phyloP scores from a whole-genome alignment of 2,888 invertebrate species.

The Seladonia tumulorum region DNA sequence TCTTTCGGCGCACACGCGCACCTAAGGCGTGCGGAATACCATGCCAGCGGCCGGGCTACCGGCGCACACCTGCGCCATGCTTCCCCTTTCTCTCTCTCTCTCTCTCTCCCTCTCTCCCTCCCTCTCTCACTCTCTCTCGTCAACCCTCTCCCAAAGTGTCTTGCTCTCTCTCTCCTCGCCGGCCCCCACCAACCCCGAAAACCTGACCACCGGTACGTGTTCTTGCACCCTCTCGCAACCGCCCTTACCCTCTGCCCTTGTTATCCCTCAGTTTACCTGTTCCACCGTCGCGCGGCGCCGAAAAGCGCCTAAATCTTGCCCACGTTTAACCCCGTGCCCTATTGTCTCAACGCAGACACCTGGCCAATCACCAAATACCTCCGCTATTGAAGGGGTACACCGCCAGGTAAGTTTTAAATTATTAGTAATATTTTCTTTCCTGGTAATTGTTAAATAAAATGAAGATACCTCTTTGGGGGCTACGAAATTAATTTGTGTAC shows the following conservation, averaged over 20 bases:
- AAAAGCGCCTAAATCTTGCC: not conserved
- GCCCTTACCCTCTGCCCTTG: not conserved
- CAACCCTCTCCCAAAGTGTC: not conserved
- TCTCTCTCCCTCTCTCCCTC: not conserved
- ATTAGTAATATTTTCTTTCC: too few species aligned
- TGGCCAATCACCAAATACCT: not conserved
- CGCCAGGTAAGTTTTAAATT: too few species aligned
- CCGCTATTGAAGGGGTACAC: too few species aligned
- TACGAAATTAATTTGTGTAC: too few species aligned
- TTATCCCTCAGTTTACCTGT: not conserved
- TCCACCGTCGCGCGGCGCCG: not conserved
- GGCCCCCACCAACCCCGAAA: not conserved
- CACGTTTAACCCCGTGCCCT: not conserved
- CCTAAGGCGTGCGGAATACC: constrained; percentile 66
- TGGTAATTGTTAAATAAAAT: not conserved
- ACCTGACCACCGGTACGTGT: constrained; percentile 19
- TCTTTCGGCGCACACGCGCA: constrained; percentile 56
- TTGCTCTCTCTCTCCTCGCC: not conserved
- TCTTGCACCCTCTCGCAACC: constrained; percentile 10
- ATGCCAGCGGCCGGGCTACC: constrained; percentile 77
- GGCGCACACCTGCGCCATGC: constrained; percentile 79
- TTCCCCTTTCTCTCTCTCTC: constrained; percentile 18
- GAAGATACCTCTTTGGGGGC: too few species aligned
- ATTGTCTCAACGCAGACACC: not conserved
- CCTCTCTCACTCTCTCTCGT: not conserved